Base-by-base conservation (phyloP, 2,113 vertebrate species). In the Arizona elegans region DNA sequence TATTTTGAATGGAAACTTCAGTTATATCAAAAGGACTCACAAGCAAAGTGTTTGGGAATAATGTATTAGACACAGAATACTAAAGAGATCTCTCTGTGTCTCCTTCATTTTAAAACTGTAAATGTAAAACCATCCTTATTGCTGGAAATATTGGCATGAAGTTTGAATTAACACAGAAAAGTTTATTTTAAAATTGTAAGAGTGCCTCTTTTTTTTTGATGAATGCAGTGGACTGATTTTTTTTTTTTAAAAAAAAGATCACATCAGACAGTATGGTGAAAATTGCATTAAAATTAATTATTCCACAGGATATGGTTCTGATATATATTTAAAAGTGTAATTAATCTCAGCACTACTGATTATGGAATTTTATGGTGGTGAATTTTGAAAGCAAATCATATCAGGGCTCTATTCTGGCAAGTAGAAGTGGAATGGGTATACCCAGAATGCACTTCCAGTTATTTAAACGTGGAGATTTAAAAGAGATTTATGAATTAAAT, bases 301-400 rank as follows among this genome's bases (percentile, higher is more conserved):
- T 2, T 8, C 23, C 38, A 92, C 86, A 93, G 94, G 95, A 91
- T 95, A 85, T 94, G 58, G 65, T 92, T 92, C 65, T 89, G 95
- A 94, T 95, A 95, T 93, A n/a, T 94, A 95, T 95, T 97, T 97
- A 97, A 91, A 88, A 90, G 90, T 95, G 95, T 95, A 90, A 92
- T 47, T 47, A 94, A 95, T 93, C 92, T 96, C 94, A 95, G 65
- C 94, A 95, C 75, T 96, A 93, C 93, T 92, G 94, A 92, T 94
- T 93, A 92, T 90, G 90, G 70, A 93, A 95, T 96, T 94, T 94
- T 75, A 94, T 96, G 92, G 92, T 19, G 94, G 23, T 9, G 54
- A 95, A 96, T 96, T 89, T 94, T 93, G 96, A 97, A 96, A 86
- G 2, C 92, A 95, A 93, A 89, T 95, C 86, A 85, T 95, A 90